Conservation (phyloP, 2,797 vertebrate genomes). For the Siniperca obscura region DNA sequence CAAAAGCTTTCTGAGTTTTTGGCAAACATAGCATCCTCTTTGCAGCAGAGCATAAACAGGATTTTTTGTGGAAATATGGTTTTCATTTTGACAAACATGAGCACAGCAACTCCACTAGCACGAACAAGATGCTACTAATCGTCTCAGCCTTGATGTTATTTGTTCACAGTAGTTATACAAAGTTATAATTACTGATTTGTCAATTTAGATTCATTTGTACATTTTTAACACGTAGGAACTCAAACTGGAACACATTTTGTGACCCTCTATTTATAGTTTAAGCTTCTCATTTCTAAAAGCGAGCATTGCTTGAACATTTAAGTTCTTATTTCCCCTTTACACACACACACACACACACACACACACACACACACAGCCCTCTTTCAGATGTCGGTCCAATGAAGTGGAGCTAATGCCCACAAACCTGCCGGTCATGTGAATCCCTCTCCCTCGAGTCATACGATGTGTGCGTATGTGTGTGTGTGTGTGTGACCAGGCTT, state of each 20-base stretch:
- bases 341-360: conserved; percentile 14
- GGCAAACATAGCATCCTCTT: background rate
- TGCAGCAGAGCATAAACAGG: background rate
- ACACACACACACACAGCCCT: conserved; percentile 19
- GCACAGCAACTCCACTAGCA: background rate
- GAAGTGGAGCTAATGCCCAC: conserved; percentile 68
- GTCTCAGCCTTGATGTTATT: conserved; percentile 15
- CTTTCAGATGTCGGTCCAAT: conserved; percentile 51
- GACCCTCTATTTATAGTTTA: background rate
- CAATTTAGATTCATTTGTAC: background rate
- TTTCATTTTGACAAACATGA: conserved; percentile 31
- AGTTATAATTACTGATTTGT: background rate
- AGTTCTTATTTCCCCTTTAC: conserved; percentile 7
- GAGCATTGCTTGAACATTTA: conserved; percentile 18
- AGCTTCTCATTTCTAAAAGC: background rate
- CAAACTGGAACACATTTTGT: background rate
- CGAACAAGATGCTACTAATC: conserved; percentile 28
- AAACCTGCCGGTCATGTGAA: conserved; percentile 73
- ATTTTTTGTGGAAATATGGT: conserved; percentile 9
- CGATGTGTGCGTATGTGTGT: conserved; percentile 47
- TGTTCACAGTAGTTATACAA: conserved; percentile 17
- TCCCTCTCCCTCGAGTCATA: conserved; percentile 64
- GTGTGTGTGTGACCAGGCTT: conserved; percentile 82
- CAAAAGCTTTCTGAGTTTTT: background rate
- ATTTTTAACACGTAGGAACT: background rate